These are phyloP conservation scores for Hedychridium roseum DNA, from an alignment of 2,888 invertebrate genomes.

Conservation along the genomic window DNA sequence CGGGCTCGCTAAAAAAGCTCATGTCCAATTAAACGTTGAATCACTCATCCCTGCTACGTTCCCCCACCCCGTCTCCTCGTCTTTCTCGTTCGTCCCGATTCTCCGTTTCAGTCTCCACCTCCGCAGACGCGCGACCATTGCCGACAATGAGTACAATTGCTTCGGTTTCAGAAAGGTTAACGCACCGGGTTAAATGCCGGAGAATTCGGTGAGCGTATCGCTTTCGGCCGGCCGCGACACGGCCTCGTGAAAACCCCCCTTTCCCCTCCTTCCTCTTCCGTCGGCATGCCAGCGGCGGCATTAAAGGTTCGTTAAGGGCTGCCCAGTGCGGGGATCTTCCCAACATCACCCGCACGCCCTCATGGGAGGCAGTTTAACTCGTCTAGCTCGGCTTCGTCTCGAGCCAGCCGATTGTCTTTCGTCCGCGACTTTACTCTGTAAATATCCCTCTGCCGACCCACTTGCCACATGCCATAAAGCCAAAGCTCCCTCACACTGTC, in stretches of 20 bases:
- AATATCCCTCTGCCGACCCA: too few relatives aligned
- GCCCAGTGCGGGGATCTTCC: conserved; percentile 14
- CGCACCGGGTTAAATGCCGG: conserved; percentile 57
- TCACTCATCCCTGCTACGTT: conserved; percentile 41
- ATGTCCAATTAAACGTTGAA: conserved; percentile 49
- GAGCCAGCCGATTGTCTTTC: too few relatives aligned
- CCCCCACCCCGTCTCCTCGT: conserved; percentile 10
- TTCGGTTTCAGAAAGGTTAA: conserved; percentile 59
- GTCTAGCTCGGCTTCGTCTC: too few relatives aligned
- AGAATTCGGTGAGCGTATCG: conserved; percentile 61
- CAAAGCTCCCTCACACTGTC: too few relatives aligned
- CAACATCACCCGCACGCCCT: conserved; percentile 20
- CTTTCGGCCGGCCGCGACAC: conserved; percentile 39
- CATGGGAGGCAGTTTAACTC: conserved; percentile 21
- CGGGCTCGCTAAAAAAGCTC: conserved; percentile 30
- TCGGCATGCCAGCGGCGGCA: conserved; percentile 22
- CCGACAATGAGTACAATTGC: conserved; percentile 60
- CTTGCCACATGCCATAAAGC: too few relatives aligned
- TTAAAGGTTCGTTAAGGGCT: conserved; percentile 42
- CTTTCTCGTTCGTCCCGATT: conserved; percentile 8
- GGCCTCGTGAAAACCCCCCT: conserved; percentile 28
- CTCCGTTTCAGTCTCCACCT: conserved; percentile 6
- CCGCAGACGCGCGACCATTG: conserved; percentile 22
- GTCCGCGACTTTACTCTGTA: too few relatives aligned
- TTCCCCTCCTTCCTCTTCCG: conserved; percentile 12